phyloP scores from a whole-genome alignment of 2,113 vertebrate species.

The Phaethornis superciliosus region DNA sequence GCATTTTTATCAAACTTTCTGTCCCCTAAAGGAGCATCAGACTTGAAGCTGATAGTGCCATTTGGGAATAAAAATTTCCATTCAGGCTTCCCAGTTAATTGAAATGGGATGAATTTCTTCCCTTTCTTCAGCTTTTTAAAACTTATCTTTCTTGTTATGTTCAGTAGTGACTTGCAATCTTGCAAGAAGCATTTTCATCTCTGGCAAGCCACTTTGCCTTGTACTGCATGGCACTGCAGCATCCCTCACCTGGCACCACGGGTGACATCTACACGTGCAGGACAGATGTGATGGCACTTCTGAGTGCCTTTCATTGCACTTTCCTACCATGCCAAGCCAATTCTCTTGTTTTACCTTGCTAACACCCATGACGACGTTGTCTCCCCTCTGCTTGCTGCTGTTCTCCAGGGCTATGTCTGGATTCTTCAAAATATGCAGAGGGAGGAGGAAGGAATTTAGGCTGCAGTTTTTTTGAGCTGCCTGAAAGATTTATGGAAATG shows the following conservation, averaged over 20 bases:
- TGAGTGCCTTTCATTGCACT: neutral
- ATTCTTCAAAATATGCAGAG: neutral
- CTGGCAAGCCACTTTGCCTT: neutral
- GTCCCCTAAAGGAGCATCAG: slow-evolving; percentile 48
- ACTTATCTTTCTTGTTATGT: neutral
- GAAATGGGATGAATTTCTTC: neutral
- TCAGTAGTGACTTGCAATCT: neutral
- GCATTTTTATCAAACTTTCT: slow-evolving; percentile 49
- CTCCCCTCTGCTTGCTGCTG: neutral
- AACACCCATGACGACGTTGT: fast-evolving
- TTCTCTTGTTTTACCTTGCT: neutral
- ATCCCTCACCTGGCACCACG: fast-evolving
- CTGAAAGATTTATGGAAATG: neutral
- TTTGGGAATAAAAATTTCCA: slow-evolving; percentile 31
- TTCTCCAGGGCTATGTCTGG: neutral
- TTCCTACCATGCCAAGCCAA: neutral
- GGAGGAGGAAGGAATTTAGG: neutral
- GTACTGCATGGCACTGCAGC: neutral
- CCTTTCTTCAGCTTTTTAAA: neutral
- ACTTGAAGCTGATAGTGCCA: slow-evolving; percentile 18
- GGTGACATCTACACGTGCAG: neutral
- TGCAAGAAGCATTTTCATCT: neutral
- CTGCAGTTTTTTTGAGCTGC: neutral
- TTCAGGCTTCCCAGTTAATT: slow-evolving; percentile 6
- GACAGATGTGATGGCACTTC: neutral